Base-by-base conservation (phyloP, 2,797 vertebrate species). In the Spatula clypeata region DNA sequence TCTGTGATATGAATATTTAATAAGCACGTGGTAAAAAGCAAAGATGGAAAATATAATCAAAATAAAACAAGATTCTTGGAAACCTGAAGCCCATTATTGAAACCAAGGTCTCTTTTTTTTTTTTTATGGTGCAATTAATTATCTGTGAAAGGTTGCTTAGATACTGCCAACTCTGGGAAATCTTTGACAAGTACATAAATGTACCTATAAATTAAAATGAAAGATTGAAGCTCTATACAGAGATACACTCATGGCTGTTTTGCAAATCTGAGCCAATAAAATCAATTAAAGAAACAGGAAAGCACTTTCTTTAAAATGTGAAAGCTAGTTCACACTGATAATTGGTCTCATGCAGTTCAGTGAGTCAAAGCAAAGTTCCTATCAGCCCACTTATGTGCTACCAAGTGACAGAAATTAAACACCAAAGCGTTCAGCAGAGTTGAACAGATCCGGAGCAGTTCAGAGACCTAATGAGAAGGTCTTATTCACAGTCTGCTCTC, bases 41-140 rank as follows among this genome's bases (percentile, higher is more conserved):
- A 62, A 87, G 31, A 13, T 32, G n/a, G 53, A 40, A 44, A 18
- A 31, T 55, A 34, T 38, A 4, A 1, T 0, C 0, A 4, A 53
- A 60, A 86, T 19, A 74, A 75, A 36, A 16, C 13, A 49, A 20
- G 14, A 42, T 51, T 83, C 15, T 11, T 32, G 31, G 40, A 81
- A 69, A 23, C 62, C 45, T 15, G 19, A 57, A 42, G 49, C 12
- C 42, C 13, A 9, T 26, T 55, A 44, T 0, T 19, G 53, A 74
- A 90, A 66, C 11, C 4, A 13, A 8, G n/a, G 14, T 66, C 11
- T 92, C 34, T 6, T 40, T 40, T 74, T 74, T 54, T 38, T 70
- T 51, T n/a, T 57, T 47, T 23, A 8, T 0, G 45, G 34, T 24
- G 15, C 11, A 20, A 61, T 79, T 61, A 73, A 64, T 61, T 74